Evolutionary conservation across 2,888 invertebrate genomes (phyloP), one percentile per base, ranked within the genome.

Genomic region (Thymelicus acteon): DNA sequence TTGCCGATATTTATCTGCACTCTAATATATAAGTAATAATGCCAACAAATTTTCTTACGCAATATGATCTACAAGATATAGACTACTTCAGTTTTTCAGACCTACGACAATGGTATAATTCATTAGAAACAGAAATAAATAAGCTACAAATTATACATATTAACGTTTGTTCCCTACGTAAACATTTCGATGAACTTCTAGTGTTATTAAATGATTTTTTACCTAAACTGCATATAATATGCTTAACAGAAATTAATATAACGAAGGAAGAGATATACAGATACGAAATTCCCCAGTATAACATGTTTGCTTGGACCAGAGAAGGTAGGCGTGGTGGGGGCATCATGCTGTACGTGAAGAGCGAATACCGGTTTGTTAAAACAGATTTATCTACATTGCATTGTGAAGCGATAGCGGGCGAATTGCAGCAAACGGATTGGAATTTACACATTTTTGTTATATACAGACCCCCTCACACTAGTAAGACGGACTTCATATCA

Each of bases 241-340:
- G 57, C 13, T 8, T 57, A 31, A 13, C 57, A 13, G 31, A 57
- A 57, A 57, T 57, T 12, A 57, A 57, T 31, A 57, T 57, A 31
- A 57, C 4, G 13, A 2, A 31, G 2, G 57, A 39, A 4, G 48
- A 67, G 19, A 37, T 19, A 0, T 60, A 49, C 6, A 47, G 37
- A 37, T 66, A 66, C 48, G 19, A 66, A 24, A 37, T 66, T 10
- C 24, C 24, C 0, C 24, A 24, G 5, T 66, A 15, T 15, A 48
- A 37, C 12, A 58, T 66, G 58, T 66, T 39, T 37, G 5, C 58
- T 7, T 54, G 44, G 48, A 66, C 57, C 6, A 44, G 66, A 37
- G 37, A 66, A 15, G 8, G 48, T 0, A 66, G 58, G 6, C 40
- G 58, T n/a, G 66, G 58, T 15, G 58, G 66, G 0, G 66, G 66